Base-by-base conservation (phyloP, 2,888 invertebrate genomes). In the Thecocarcelia acutangulata region DNA sequence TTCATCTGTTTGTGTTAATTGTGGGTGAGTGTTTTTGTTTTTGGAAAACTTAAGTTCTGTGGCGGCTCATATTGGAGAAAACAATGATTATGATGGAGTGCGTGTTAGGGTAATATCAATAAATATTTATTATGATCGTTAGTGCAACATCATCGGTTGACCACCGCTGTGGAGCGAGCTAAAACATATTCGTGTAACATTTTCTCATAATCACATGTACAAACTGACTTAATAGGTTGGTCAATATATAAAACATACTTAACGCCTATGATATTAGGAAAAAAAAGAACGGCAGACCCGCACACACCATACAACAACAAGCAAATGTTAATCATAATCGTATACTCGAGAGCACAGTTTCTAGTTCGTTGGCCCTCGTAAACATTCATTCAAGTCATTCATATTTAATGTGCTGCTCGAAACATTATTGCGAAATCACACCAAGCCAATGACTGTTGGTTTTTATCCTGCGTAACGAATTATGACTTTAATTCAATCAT, bases 91-190 rank as follows among this genome's bases (percentile, higher is more conserved):
- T 75, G 37, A 21, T 56, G 24, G 63, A 42, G 72, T 54, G 42
- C 48, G 68, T 75, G 24, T 24, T 64, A 73, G 52, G 64, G 77
- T 64, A 58, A 58, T 52, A 59, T 13, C 59, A 82, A 80, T 82
- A 83, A 84, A 84, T 83, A 83, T 83, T 83, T 72, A 83, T 83
- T 80, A 81, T 74, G 83, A 83, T 83, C 73, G 54, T 76, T 76
- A 80, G 66, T 78, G 84, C 84, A 74, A 64, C 80, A 81, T 84
- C 84, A 85, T 85, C 83, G 83, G 83, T 82, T 85, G 84, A 83
- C 85, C 85, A 84, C 81, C 37, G 17, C 19, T 17, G 40, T 19
- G 69, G 48, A 74, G 63, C 63, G 4, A 42, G 12, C 4, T 12
- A 42, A 42, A 12, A 42, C 3, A 12, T n/a, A 42, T 42, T 9